A percentile compares a stretch with the other conserved stretches of the same genome.
phyloP scores from a whole-genome alignment of 2,113 vertebrate genomes.

The Sigmodon hispidus region DNA sequence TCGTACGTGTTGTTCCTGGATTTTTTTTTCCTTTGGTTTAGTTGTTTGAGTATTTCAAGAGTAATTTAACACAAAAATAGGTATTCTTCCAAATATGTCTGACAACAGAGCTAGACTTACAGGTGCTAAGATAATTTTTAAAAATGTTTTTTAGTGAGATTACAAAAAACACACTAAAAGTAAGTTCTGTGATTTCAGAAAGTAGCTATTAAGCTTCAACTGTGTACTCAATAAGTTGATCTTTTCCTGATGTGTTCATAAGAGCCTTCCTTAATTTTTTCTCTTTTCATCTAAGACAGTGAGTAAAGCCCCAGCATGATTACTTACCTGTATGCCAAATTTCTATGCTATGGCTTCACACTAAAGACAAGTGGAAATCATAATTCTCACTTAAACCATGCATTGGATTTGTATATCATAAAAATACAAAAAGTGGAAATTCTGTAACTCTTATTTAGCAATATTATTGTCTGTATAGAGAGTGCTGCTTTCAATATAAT shows the following conservation, averaged over 20 bases:
- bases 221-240: conserved; percentile 20
- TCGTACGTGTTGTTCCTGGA: not conserved
- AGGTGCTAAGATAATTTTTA: not conserved
- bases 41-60: conserved; percentile 19
- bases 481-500: conserved; percentile 14
- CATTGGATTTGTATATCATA: not conserved
- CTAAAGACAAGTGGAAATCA: conserved; percentile 42
- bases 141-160: not conserved
- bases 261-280: conserved; percentile 19
- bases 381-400: conserved; percentile 33
- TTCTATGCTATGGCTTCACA: not conserved
- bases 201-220: conserved; percentile 14
- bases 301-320: not conserved
- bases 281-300: not conserved
- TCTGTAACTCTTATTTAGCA: not conserved
- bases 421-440: conserved; percentile 24
- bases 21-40: not conserved
- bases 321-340: not conserved
- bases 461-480: not conserved
- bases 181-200: conserved; percentile 36
- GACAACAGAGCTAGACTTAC: not conserved
- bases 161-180: not conserved
- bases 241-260: conserved; percentile 49
- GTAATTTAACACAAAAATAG: conserved; percentile 15
- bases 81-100: conserved; percentile 53